A percentile compares a stretch with the other conserved stretches of the same genome.
Conservation (phyloP, 1,140 invertebrate species). For the Pachyrhynchus sulphureomaculatus region DNA sequence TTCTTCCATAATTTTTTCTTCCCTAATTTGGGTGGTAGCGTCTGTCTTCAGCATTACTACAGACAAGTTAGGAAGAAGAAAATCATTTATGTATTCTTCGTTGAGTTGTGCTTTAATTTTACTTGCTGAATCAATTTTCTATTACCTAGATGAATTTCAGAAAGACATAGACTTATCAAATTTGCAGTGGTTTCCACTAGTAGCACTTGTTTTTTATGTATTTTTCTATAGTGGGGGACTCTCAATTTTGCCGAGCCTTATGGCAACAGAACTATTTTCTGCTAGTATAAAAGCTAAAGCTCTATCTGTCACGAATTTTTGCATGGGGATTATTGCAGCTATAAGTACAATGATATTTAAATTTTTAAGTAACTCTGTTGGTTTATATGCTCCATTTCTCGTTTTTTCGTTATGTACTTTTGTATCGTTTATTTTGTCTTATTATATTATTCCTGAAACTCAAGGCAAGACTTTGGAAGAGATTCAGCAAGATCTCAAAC, state of each 20-base stretch:
- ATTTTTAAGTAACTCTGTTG: neutral
- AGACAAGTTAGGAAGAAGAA: constrained; percentile 24
- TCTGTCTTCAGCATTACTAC: constrained; percentile 55
- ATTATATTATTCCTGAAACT: neutral
- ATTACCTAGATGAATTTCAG: constrained; percentile 15
- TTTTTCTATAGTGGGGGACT: constrained; percentile 25
- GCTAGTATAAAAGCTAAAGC: constrained; percentile 19
- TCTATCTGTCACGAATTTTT: neutral
- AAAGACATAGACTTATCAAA: constrained; percentile 37
- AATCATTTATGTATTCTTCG: constrained; percentile 22
- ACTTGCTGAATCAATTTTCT: constrained; percentile 55
- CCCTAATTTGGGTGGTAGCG: constrained; percentile 67
- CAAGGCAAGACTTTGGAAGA: neutral
- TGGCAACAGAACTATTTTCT: constrained; percentile 14
- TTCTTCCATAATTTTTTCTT: constrained; percentile 56
- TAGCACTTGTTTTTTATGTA: constrained; percentile 35
- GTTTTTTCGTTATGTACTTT: neutral
- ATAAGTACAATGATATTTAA: neutral
- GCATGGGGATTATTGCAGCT: neutral
- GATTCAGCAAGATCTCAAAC: neutral
- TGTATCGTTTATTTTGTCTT: neutral
- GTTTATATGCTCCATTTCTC: constrained; percentile 18
- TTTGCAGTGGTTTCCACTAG: constrained; percentile 40
- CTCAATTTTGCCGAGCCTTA: constrained; percentile 1
- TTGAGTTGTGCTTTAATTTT: constrained; percentile 23